Conservation (phyloP, 1,140 invertebrate species). For the Patella vulgata region DNA sequence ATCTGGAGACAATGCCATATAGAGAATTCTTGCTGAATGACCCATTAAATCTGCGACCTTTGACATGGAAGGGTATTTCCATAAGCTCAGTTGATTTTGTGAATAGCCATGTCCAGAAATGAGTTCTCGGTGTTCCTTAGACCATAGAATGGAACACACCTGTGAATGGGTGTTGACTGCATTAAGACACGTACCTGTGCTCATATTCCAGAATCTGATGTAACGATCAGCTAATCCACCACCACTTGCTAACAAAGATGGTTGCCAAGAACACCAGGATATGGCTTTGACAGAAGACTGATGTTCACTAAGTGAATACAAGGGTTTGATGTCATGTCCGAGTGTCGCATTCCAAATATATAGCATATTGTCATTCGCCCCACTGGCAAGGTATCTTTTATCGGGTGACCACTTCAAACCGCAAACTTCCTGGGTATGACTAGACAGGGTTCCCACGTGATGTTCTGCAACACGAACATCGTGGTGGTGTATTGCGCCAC, state of each 20-base stretch:
- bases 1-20: slow-evolving; percentile 93
- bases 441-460: slow-evolving; percentile 76
- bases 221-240: slow-evolving; percentile 92
- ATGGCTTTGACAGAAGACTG: slow-evolving; percentile 77
- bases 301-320: slow-evolving; percentile 54
- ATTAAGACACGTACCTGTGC: slow-evolving; percentile 82
- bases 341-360: slow-evolving; percentile 81
- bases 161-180: slow-evolving; percentile 92
- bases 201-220: slow-evolving; percentile 89
- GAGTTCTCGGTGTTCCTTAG: slow-evolving; percentile 91
- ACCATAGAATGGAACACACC: slow-evolving; percentile 93
- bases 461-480: slow-evolving; percentile 94
- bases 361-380: slow-evolving; percentile 94
- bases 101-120: slow-evolving; percentile 95
- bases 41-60: slow-evolving; percentile 76
- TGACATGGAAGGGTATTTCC: slow-evolving; percentile 93
- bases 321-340: slow-evolving; percentile 23
- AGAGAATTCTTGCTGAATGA: slow-evolving; percentile 87
- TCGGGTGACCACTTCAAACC: slow-evolving; percentile 95
- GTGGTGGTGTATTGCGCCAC: slow-evolving; percentile 91
- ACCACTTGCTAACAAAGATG: slow-evolving; percentile 88
- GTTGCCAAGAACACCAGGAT: slow-evolving; percentile 96
- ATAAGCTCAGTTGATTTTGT: slow-evolving; percentile 93
- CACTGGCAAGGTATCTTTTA: slow-evolving; percentile 89
- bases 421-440: slow-evolving; percentile 88